Evolutionary conservation across 1,140 invertebrate genomes (phyloP), one percentile per base, ranked within the genome.

Genomic region (Rhizoglyphus robini): DNA sequence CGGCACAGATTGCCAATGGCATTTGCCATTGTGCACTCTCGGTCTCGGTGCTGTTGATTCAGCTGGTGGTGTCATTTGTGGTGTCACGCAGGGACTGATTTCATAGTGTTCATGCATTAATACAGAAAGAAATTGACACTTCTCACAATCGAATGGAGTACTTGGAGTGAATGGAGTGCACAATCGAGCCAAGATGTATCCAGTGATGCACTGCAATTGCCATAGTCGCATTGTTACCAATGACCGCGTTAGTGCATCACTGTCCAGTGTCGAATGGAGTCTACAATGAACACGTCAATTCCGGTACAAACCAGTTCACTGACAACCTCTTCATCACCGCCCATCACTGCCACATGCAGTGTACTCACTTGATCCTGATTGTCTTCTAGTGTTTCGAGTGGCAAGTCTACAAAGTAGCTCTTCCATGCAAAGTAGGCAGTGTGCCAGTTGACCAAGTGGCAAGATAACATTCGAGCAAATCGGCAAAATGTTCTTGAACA

Each of bases 211-310:
- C n/a, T n/a, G n/a, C n/a, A n/a, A n/a, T n/a, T n/a, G n/a, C 2
- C 3, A 60, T n/a, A 5, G 15, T 11, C 23, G 58, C 18, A 32
- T 5, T 32, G 15, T 15, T 29, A 20, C 15, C 58, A n/a, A 38
- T n/a, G 15, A 60, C 29, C 15, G 58, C 58, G 29, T n/a, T 29
- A 60, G 29, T 60, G 58, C 58, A 60, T 60, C 29, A 60, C 58
- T 3, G 58, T 60, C 32, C 32, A 34, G 29, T 46, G 15, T 1
- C 27, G 15, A n/a, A n/a, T 11, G 29, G 31, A 29, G 15, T 15
- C 30, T 11, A 60, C 11, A 27, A 2, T n/a, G n/a, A n/a, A 46
- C 23, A 60, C 58, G 27, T 60, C 30, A 29, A 60, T 60, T 1
- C 58, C 58, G 58, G 15, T 60, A 11, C 13, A 20, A 2, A 60